Evolutionary conservation across 2,113 vertebrate species (phyloP).

Genomic region (Lichenostomus cassidix): DNA sequence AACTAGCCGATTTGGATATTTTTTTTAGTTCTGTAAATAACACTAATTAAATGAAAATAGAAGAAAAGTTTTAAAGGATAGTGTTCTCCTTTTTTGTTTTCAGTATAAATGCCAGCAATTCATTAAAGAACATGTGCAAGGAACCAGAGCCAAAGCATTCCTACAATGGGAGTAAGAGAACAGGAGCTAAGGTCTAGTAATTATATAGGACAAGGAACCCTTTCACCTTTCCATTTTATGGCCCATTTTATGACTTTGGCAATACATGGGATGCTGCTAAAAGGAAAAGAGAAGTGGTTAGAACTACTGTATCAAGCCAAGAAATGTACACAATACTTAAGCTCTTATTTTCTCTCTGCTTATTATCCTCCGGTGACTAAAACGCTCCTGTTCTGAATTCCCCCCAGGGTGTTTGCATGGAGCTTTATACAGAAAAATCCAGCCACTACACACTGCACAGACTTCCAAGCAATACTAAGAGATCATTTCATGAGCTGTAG

Average conservation of each 20-base stretch:
- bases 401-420: background rate
- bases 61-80: background rate
- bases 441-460: background rate
- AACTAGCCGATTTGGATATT: background rate
- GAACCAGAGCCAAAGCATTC: background rate
- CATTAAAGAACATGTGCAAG: slow-evolving; percentile 6
- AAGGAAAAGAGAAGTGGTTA: slow-evolving; percentile 25
- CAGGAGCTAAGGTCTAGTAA: slow-evolving; percentile 11
- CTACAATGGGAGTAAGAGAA: background rate
- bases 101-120: background rate
- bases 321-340: slow-evolving; percentile 3
- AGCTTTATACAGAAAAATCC: background rate
- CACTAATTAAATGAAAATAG: background rate
- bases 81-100: background rate
- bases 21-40: background rate
- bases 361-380: slow-evolving; percentile 3
- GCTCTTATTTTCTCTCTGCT: background rate
- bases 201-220: background rate
- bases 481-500: background rate
- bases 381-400: background rate
- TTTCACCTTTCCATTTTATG: slow-evolving; percentile 29
- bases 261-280: background rate
- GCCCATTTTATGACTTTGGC: background rate
- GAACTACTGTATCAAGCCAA: slow-evolving; percentile 16
- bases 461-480: background rate